These are phyloP conservation scores for Trissoscelio sp. DNA, from an alignment of 2,888 invertebrate species.

Conservation along the genomic window DNA sequence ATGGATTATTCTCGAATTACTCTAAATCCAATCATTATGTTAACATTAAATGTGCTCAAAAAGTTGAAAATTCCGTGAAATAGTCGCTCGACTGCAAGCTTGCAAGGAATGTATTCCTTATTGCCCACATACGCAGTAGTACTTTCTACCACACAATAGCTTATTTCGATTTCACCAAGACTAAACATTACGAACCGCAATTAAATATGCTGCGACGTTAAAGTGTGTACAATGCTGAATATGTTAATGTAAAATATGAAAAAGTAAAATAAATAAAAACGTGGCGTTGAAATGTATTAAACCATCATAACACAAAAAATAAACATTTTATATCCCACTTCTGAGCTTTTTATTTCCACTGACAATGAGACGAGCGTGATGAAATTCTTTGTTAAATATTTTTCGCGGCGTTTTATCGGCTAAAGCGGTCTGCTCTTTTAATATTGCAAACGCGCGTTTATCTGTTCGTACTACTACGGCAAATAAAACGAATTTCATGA, in stretches of 20 bases:
- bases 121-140: too few relatives aligned
- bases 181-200: not conserved
- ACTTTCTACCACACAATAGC: too few relatives aligned
- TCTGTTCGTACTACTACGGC: not conserved
- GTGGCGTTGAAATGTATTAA: not conserved
- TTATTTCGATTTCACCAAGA: not conserved
- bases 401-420: not conserved
- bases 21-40: too few relatives aligned
- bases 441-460: not conserved
- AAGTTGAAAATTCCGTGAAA: too few relatives aligned
- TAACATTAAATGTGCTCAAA: too few relatives aligned
- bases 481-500: constrained; percentile 13
- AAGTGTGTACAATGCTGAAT: not conserved
- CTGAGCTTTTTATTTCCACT: constrained; percentile 1
- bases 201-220: not conserved
- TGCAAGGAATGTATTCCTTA: too few relatives aligned
- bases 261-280: not conserved
- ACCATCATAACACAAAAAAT: not conserved
- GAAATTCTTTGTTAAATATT: not conserved
- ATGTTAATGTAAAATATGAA: not conserved
- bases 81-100: too few relatives aligned
- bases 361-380: constrained; percentile 12
- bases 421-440: constrained; percentile 4
- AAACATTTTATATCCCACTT: constrained; percentile 1
- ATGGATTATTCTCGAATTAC: too few relatives aligned